These are phyloP conservation scores for Sciurus carolinensis DNA, from an alignment of 2,797 vertebrate genomes.

Conservation along the genomic window DNA sequence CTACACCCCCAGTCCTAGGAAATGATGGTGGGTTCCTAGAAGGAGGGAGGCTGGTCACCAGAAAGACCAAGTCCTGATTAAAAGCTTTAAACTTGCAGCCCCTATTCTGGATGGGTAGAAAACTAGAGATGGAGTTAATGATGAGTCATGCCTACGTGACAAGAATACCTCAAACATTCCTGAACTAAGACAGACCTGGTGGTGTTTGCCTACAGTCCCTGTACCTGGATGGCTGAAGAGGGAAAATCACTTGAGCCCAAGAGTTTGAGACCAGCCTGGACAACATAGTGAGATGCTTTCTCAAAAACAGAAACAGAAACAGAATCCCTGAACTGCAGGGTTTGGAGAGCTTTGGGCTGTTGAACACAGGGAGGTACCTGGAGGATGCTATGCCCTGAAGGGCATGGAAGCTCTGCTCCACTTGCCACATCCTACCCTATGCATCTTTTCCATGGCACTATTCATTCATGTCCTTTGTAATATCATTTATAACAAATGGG, in stretches of 20 bases:
- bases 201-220: background rate
- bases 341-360: background rate
- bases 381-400: no score
- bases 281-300: background rate
- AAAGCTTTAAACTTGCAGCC: background rate
- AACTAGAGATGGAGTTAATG: background rate
- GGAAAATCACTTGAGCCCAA: no score
- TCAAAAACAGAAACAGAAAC: background rate
- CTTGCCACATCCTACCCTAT: fast-evolving
- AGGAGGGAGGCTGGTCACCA: no score
- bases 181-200: background rate
- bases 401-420: background rate
- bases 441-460: background rate
- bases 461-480: background rate
- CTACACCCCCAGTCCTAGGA: background rate
- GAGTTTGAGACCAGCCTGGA: background rate
- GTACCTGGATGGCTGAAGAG: background rate
- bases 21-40: background rate
- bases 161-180: background rate
- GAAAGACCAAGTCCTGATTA: background rate
- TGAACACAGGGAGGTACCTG: background rate
- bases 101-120: background rate
- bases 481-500: background rate
- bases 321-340: background rate
- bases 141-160: background rate